Evolutionary conservation across 2,113 vertebrate genomes (phyloP).

Genomic region (human): GRCh38 chr13:67463501-67464000

Average conservation of each 20-base stretch:
- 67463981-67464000: slow-evolving; percentile 16
- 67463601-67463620: not conserved
- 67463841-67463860: not conserved
- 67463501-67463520: not conserved
- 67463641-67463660: not conserved
- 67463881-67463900: not conserved
- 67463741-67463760: not conserved
- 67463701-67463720: not conserved
- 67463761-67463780: not conserved
- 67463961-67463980: slow-evolving; percentile 41
- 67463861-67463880: not conserved
- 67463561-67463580: not conserved
- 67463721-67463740: not conserved
- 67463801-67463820: slow-evolving; percentile 4
- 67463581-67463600: not conserved
- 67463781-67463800: not conserved
- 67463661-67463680: not conserved
- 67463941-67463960: slow-evolving; percentile 27
- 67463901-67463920: not conserved
- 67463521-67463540: not conserved
- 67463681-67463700: not conserved
- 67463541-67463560: not conserved
- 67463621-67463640: not conserved
- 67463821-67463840: not conserved
- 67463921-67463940: not conserved